phyloP scores from a whole-genome alignment of 37 sponge, comb jelly and placozoan genomes.

The Halisarca cf. caerulea region DNA sequence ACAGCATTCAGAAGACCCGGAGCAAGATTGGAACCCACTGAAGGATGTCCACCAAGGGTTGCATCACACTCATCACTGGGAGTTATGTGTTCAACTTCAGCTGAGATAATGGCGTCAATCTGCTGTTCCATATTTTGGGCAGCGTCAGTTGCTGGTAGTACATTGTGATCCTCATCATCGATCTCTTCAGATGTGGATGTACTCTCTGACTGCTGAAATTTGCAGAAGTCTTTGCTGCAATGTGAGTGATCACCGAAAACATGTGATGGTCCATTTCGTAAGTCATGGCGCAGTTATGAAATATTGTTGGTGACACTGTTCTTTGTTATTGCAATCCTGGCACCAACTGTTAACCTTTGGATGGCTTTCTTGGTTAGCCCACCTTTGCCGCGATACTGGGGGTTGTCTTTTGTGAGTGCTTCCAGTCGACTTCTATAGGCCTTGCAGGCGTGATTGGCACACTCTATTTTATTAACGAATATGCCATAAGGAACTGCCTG shows the following conservation, averaged over 20 bases:
- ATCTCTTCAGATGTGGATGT: background rate
- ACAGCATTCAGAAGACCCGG: background rate
- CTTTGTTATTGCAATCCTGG: constrained; percentile 49
- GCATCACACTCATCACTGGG: background rate
- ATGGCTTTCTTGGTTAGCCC: background rate
- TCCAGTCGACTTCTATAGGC: background rate
- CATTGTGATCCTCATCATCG: background rate
- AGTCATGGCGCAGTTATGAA: constrained; percentile 21
- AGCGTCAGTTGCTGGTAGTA: background rate
- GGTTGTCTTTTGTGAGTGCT: background rate
- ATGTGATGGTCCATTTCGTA: constrained; percentile 48
- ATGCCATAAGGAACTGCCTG: background rate
- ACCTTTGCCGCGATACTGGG: background rate
- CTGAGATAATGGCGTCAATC: background rate
- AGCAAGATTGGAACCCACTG: background rate
- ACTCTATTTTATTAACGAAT: background rate
- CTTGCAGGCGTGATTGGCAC: constrained; percentile 13
- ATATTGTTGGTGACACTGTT: constrained; percentile 19
- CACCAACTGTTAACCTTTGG: constrained; percentile 23
- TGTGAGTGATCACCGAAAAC: constrained; percentile 42
- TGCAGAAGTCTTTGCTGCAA: constrained; percentile 49
- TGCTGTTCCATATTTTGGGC: constrained; percentile 1
- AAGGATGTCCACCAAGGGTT: constrained; percentile 6
- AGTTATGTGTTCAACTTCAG: background rate
- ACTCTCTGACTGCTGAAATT: background rate